phyloP scores from a whole-genome alignment of 2,797 vertebrate genomes.

The Agapornis canus region DNA sequence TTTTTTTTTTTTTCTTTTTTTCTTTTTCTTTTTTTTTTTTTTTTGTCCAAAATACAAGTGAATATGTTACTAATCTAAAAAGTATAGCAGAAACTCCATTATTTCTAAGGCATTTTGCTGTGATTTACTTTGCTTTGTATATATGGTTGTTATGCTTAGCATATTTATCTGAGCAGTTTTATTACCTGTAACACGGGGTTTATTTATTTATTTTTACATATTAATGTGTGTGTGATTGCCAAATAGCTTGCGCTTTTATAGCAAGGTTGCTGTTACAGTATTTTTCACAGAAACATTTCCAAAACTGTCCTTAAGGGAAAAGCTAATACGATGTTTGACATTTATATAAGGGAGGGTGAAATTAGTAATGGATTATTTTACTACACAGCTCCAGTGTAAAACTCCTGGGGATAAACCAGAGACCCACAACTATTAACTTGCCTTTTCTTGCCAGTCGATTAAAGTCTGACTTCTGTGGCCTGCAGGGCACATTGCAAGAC shows the following conservation, averaged over 20 bases:
- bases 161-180: background rate
- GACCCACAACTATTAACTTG: background rate
- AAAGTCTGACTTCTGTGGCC: background rate
- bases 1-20: background rate
- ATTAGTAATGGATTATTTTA: background rate
- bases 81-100: background rate
- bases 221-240: background rate
- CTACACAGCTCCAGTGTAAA: accelerated
- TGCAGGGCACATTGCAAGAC: background rate
- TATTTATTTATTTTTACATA: background rate
- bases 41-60: background rate
- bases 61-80: background rate
- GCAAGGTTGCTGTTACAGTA: background rate
- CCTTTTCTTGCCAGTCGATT: background rate
- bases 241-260: background rate
- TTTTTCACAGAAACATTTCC: background rate
- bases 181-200: background rate
- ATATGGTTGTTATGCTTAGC: background rate
- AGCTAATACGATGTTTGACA: background rate
- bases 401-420: background rate
- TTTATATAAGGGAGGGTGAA: background rate
- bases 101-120: background rate
- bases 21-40: background rate
- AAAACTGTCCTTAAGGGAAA: background rate
- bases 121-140: background rate